Evolutionary conservation across 2,888 invertebrate genomes (phyloP), one percentile per base, ranked within the genome.

Genomic region (Bruchidius siliquastri): DNA sequence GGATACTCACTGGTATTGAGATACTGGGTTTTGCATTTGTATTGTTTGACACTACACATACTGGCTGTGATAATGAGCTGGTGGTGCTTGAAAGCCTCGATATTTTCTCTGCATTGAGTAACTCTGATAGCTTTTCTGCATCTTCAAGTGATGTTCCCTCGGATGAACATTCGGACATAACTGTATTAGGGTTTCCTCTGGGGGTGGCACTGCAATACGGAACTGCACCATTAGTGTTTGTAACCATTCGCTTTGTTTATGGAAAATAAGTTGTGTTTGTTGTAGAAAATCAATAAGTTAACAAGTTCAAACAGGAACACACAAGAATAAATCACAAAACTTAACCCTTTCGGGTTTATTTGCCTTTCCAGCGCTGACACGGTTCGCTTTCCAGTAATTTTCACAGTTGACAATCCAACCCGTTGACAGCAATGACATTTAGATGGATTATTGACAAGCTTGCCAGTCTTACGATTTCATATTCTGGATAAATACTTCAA

Each of bases 1-100:
- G 86, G 6, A 94, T 87, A 82, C 92, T 93, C 72, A 90, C 90
- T 0, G 92, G 90, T 21, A 91, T 90, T 20, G 90, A 89, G 6
- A 86, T 81, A 66, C 49, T 70, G 49, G 71, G 73, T 69, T 75
- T 73, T 49, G 75, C 26, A 13, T 49, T 49, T 49, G 49, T 13
- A 18, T 49, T 49, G 49, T 49, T 49, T 49, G 49, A 49, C 13
- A 76, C 73, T 20, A 75, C 67, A 72, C 72, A 75, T 26, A 74
- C 26, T 22, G 76, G 70, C 67, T 75, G 74, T 26, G 75, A 71
- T 30, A 72, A 67, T n/a, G 71, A 69, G n/a, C 6, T 49, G 18
- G 49, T 49, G 3, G 49, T 49, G 13, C 13, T 49, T 1, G 72
- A 69, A 69, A 67, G 69, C 66, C 30, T 72, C n/a, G 71, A 32